Conservation (phyloP, 2,797 vertebrate genomes). For the Rhinella marina region DNA sequence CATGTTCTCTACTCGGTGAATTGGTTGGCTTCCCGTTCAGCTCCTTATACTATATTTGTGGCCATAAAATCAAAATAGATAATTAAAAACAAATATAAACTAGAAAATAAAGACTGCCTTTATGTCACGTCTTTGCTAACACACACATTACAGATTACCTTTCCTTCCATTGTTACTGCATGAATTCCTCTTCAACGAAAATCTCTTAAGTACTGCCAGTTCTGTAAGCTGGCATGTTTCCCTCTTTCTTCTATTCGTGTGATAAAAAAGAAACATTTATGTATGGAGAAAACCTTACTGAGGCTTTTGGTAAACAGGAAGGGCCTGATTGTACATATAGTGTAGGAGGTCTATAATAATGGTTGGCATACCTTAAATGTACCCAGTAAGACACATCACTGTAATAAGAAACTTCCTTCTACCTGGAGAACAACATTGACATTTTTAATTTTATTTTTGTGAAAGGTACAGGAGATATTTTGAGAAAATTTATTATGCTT, state of each 20-base stretch:
- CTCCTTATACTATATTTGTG: not conserved
- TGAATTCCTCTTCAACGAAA: slow-evolving; percentile 31
- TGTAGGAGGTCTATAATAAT: not conserved
- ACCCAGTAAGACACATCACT: not conserved
- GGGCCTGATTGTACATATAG: not conserved
- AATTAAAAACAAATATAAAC: slow-evolving; percentile 30
- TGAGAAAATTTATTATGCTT: not conserved
- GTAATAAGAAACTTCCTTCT: not conserved
- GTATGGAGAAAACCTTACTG: not conserved
- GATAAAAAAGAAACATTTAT: slow-evolving; percentile 15
- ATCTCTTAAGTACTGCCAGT: slow-evolving; percentile 45
- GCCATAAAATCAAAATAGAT: slow-evolving; percentile 4
- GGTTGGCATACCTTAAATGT: not conserved
- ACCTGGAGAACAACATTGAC: not conserved
- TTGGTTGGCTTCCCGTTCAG: not conserved
- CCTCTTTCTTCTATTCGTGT: slow-evolving; percentile 12
- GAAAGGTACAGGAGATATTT: not conserved
- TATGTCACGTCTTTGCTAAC: slow-evolving; percentile 22
- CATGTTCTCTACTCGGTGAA: not conserved
- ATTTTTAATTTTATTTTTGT: not conserved
- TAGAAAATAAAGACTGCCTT: slow-evolving; percentile 18
- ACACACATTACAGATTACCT: slow-evolving; percentile 37
- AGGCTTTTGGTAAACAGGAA: not conserved
- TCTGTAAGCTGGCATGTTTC: slow-evolving; percentile 35
- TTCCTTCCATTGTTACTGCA: slow-evolving; percentile 47